Conservation (phyloP, 2,113 vertebrate species). For the Petromus typicus region DNA sequence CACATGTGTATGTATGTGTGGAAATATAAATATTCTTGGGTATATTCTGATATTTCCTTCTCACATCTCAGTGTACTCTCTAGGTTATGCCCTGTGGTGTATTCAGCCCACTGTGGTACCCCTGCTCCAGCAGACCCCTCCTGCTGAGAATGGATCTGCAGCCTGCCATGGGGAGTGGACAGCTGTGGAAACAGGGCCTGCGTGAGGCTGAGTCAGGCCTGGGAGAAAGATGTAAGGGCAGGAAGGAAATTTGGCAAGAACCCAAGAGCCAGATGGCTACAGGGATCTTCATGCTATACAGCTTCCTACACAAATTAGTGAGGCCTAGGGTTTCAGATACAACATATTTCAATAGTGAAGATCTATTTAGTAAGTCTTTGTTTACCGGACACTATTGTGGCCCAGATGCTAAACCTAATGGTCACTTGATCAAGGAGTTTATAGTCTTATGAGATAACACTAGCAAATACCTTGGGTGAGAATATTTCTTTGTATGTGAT, state of each 20-base stretch:
- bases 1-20: background rate
- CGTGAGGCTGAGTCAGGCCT: background rate
- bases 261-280: background rate
- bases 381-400: background rate
- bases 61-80: background rate
- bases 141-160: background rate
- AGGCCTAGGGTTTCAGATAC: background rate
- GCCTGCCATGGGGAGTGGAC: background rate
- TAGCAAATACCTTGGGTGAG: background rate
- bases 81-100: background rate
- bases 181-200: background rate
- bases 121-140: background rate
- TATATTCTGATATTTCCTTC: conserved; percentile 6
- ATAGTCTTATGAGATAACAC: background rate
- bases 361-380: background rate
- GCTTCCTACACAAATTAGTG: background rate
- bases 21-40: background rate
- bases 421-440: background rate
- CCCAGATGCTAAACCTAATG: background rate
- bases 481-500: background rate
- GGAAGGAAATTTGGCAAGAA: conserved; percentile 30
- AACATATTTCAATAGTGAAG: background rate
- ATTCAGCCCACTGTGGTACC: background rate
- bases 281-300: background rate
- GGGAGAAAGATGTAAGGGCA: background rate